Percentiles rank a stretch among this genome's conserved stretches.
phyloP scores from a whole-genome alignment of 1,140 invertebrate genomes.

The Rhizoglyphus robini region DNA sequence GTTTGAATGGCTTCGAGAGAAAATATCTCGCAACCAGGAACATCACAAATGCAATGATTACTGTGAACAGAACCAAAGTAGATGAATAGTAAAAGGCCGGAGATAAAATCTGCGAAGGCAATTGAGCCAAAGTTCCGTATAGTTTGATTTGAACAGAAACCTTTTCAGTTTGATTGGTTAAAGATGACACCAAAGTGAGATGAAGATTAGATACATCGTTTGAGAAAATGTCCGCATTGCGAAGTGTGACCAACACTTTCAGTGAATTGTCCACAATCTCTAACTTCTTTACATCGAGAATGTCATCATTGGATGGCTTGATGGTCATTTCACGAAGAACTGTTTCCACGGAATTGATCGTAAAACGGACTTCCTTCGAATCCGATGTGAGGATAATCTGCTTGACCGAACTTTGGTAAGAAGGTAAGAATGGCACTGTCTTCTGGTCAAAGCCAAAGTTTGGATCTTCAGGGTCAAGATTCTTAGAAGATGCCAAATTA shows the following conservation, averaged over 20 bases:
- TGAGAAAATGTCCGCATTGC: conserved; percentile 11
- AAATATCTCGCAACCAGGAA: no score
- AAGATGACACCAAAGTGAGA: neutral
- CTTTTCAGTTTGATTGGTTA: conserved; percentile 1
- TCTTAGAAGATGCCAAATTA: neutral
- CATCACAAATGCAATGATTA: no score
- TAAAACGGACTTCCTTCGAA: neutral
- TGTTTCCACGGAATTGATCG: neutral
- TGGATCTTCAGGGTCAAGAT: neutral
- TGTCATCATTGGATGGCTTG: neutral
- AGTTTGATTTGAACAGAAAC: conserved; percentile 5
- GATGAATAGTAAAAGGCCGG: neutral
- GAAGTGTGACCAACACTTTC: neutral
- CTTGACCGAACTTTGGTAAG: neutral
- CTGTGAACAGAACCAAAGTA: neutral
- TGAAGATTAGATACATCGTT: conserved; percentile 15
- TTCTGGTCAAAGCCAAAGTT: neutral
- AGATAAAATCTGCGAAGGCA: neutral
- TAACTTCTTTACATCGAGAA: neutral
- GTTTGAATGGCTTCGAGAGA: no score
- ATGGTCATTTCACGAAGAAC: neutral
- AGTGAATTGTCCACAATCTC: neutral
- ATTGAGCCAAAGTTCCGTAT: neutral
- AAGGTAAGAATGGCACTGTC: neutral
- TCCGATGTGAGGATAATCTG: conserved; percentile 7